These are phyloP conservation scores for Labeo calbasu DNA, from an alignment of 2,797 vertebrate species.

Conservation along the genomic window DNA sequence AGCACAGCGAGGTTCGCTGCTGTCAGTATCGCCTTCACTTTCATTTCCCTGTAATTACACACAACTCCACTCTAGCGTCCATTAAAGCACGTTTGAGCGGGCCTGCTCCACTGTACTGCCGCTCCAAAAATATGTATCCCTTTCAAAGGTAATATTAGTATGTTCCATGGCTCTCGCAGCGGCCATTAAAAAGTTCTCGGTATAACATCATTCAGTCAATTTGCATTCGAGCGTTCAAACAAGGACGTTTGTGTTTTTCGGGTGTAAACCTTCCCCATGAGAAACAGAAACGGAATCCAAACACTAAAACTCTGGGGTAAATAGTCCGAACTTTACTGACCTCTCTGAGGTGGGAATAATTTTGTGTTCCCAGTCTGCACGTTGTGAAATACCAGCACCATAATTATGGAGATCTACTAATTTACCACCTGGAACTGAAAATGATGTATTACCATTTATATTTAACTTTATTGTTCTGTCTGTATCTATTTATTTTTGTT, in stretches of 20 bases:
- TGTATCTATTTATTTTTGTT: conserved; percentile 13
- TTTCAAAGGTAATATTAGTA: conserved; percentile 59
- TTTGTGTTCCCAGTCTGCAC: conserved; percentile 67
- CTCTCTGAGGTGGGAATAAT: conserved; percentile 70
- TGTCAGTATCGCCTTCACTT: conserved; percentile 70
- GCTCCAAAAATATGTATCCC: conserved; percentile 53
- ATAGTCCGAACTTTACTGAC: conserved; percentile 70
- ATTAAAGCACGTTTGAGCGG: conserved; percentile 65
- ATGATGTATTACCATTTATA: conserved; percentile 15
- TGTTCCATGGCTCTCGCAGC: conserved; percentile 65
- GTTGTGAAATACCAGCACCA: conserved; percentile 61
- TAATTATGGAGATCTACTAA: conserved; percentile 59
- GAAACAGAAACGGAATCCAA: conserved; percentile 70
- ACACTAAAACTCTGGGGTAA: conserved; percentile 66
- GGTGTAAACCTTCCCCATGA: conserved; percentile 65
- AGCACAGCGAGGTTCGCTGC: conserved; percentile 66
- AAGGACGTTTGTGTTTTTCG: conserved; percentile 65
- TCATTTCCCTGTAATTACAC: conserved; percentile 72
- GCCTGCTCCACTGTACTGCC: conserved; percentile 49
- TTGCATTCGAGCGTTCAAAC: conserved; percentile 68
- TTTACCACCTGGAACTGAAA: conserved; percentile 62
- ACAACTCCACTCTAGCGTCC: conserved; percentile 65
- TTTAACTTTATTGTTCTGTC: not conserved
- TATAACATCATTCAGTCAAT: conserved; percentile 69
- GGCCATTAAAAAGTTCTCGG: conserved; percentile 64